Base-by-base conservation (phyloP, 2,113 vertebrate species). In the Muscicapa adusta region DNA sequence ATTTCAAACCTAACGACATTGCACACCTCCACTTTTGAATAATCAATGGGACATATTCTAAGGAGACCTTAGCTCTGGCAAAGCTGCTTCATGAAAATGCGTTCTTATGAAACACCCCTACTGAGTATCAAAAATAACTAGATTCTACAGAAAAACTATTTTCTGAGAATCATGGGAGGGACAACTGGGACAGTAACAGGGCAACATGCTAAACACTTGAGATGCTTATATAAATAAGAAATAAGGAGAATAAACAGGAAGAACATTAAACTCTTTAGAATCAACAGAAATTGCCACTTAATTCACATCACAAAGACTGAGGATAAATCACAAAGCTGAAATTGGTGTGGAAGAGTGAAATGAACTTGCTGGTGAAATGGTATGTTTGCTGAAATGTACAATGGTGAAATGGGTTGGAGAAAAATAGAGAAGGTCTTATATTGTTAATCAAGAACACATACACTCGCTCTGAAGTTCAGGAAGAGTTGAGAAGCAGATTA, bases 51-150 rank as follows among this genome's bases (percentile, higher is more conserved):
- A 56, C 31, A 62, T 14, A 24, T 12, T 58, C 18, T 62, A 65
- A 58, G 56, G 2, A 65, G 20, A 13, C 7, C 31, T 38, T 23
- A 50, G 34, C 57, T 90, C 36, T 76, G 26, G 12, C 22, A 81
- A 33, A 47, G 47, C 10, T 90, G 10, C 33, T 60, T 92, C 31
- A 36, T 18, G 25, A 83, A 86, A 70, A 23, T 43, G 20, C 3
- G 9, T 36, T 75, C 10, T 28, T 31, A 29, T 47, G 19, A 88
- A 58, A 10, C 19, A 22, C 2, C 7, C 18, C 24, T 31, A 18
- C 7, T 0, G 5, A 62, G 4, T 36, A 70, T 11, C 0, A 2
- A 65, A 88, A 86, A 47, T 17, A 47, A 61, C 14, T 34, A 26
- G 10, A 51, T 31, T 65, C 38, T 87, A 75, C 40, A 33, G 33